Evolutionary conservation across 2,797 vertebrate species (phyloP), one percentile per base, ranked within the genome.

Genomic region (Mus spretus): DNA sequence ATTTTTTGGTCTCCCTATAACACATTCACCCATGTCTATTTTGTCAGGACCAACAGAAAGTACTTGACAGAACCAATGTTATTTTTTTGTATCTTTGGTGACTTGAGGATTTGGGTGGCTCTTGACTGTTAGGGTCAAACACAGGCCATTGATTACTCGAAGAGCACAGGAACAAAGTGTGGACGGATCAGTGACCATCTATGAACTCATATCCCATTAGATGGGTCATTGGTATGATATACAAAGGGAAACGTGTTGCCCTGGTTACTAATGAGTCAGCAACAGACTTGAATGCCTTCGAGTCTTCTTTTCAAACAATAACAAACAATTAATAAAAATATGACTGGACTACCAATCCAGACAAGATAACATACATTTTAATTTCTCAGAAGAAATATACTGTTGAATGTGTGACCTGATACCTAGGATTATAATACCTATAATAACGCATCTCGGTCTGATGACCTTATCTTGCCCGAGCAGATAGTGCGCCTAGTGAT

Each of bases 1-100:
- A 31, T 55, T 94, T 96, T 55, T 94, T 79, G 63, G 40, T 78
- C 93, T 89, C 82, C n/a, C 93, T 96, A 28, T 88, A 90, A 90
- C 40, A 94, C 93, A 89, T 67, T 31, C 2, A 17, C 82, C 85
- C 31, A 44, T 86, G 78, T 92, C 59, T 47, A 44, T 85, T 82
- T 93, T 61, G 40, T 95, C 65, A 50, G 5, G 91, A 26, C 91
- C 79, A 88, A 72, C 20, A 89, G 88, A 24, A 96, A 75, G 47
- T 92, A 26, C 20, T 47, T 86, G 47, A 20, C 8, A 67, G 57
- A 63, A 90, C 63, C 70, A 80, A 63, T 89, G 81, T 61, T 90
- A 9, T 67, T 95, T 28, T 50, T 83, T 17, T 70, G 6, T 92
- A 47, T 80, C 80, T 94, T 95, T 95, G 92, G 78, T 95, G 59